Percentiles rank a stretch among this genome's conserved stretches.
These are phyloP conservation scores for Nezara viridula DNA, from an alignment of 2,888 invertebrate genomes.

Conservation along the genomic window DNA sequence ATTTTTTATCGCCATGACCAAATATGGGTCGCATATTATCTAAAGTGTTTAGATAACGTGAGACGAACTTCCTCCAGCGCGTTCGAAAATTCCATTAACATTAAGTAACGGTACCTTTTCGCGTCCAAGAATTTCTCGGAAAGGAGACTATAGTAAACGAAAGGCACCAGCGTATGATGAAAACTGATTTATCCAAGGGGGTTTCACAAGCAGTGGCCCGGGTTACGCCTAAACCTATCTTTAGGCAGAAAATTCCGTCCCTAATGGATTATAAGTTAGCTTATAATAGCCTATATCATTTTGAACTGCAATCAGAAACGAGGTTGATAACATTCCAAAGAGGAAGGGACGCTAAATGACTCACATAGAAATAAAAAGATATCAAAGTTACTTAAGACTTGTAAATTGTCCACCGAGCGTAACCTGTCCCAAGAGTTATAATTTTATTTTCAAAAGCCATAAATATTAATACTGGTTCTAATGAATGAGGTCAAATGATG, in stretches of 20 bases:
- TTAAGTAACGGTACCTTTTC: neutral
- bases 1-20: too few relatives aligned
- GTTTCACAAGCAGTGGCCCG: neutral
- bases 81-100: neutral
- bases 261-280: conserved; percentile 29
- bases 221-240: conserved; percentile 37
- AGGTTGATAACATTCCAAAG: conserved; percentile 24
- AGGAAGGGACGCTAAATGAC: conserved; percentile 39
- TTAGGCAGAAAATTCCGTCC: conserved; percentile 18
- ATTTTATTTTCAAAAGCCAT: conserved; percentile 35
- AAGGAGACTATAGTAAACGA: neutral
- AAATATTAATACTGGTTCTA: conserved; percentile 25
- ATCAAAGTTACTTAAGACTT: neutral
- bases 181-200: neutral
- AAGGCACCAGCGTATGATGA: neutral
- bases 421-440: conserved; percentile 22
- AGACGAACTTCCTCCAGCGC: neutral
- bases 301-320: neutral
- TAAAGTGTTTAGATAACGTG: neutral
- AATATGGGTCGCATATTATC: neutral
- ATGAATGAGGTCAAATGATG: conserved; percentile 40
- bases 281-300: conserved; percentile 34
- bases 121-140: neutral
- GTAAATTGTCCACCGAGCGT: conserved; percentile 31
- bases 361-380: neutral